Evolutionary conservation across 2,797 vertebrate genomes (phyloP).

Genomic region (Myripristis murdjan): DNA sequence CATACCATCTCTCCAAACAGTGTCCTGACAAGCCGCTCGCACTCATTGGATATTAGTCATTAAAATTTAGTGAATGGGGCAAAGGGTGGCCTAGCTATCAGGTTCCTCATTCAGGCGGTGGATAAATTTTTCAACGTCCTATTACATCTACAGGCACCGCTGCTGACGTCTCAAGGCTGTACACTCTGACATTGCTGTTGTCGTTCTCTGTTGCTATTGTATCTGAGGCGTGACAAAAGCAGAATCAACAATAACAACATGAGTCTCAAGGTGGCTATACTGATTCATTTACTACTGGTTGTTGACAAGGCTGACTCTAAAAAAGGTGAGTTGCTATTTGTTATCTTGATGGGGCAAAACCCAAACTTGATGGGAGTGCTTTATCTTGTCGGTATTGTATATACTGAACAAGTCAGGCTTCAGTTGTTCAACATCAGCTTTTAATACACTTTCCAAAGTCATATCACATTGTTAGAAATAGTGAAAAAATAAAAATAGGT

Average conservation of each 20-base stretch:
- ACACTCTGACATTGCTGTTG: conserved; percentile 61
- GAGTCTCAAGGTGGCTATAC: conserved; percentile 76
- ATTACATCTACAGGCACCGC: conserved; percentile 84
- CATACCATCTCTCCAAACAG: conserved; percentile 83
- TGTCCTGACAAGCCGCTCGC: conserved; percentile 87
- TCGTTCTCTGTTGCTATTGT: conserved; percentile 52
- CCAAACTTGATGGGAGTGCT: conserved; percentile 48
- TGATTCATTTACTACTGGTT: conserved; percentile 82
- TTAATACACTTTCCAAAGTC: conserved; percentile 44
- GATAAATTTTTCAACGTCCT: conserved; percentile 92
- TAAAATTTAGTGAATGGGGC: conserved; percentile 90
- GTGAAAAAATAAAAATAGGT: conserved; percentile 23
- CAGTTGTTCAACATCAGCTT: conserved; percentile 62
- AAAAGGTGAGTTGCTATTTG: conserved; percentile 90
- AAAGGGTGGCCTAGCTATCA: conserved; percentile 83
- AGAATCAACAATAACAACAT: conserved; percentile 77
- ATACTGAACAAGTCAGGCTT: conserved; percentile 27
- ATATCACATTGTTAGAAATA: conserved; percentile 18
- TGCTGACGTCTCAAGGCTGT: conserved; percentile 77
- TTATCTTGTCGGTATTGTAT: conserved; percentile 51
- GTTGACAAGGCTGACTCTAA: conserved; percentile 80
- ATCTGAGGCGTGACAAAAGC: conserved; percentile 70
- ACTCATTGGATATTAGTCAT: conserved; percentile 93
- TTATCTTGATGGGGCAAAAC: conserved; percentile 63
- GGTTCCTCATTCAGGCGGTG: conserved; percentile 89